phyloP scores from a whole-genome alignment of 1,140 invertebrate species.

The Atta cephalotes region DNA sequence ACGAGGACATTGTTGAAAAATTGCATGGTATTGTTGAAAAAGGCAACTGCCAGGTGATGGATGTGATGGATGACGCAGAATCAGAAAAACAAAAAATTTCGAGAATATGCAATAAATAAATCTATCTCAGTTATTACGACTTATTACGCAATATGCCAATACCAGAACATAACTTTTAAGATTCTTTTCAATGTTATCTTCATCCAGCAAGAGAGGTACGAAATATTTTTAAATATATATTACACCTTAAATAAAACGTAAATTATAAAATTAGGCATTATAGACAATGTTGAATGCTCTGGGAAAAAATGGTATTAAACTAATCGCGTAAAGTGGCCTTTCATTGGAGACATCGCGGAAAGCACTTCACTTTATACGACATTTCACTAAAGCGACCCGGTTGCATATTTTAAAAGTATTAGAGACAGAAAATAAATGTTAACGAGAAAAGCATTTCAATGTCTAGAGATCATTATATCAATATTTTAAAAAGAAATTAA shows the following conservation, averaged over 20 bases:
- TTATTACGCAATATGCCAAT: not conserved
- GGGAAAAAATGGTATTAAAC: slow-evolving; percentile 52
- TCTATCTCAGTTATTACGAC: not conserved
- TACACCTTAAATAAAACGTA: not conserved
- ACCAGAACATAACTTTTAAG: not conserved
- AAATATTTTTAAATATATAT: not conserved
- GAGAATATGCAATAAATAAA: not conserved
- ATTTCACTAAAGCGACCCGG: slow-evolving; percentile 50
- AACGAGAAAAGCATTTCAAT: not conserved
- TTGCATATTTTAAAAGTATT: slow-evolving; percentile 49
- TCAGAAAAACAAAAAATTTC: not conserved
- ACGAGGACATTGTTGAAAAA: slow-evolving; percentile 28
- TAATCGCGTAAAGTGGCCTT: slow-evolving; percentile 53
- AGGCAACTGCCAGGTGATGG: not conserved
- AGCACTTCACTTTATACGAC: slow-evolving; percentile 55
- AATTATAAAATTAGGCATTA: slow-evolving; percentile 29
- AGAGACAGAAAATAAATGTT: slow-evolving; percentile 23
- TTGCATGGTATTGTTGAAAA: not conserved
- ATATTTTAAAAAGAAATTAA: slow-evolving; percentile 23
- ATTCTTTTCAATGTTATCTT: not conserved
- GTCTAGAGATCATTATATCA: not conserved
- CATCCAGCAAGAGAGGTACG: not conserved
- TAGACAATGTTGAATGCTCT: slow-evolving; percentile 15
- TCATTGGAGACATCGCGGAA: slow-evolving; percentile 11
- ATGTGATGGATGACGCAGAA: slow-evolving; percentile 1